Conservation (phyloP, 2,113 vertebrate genomes). For the Antechinus flavipes region DNA sequence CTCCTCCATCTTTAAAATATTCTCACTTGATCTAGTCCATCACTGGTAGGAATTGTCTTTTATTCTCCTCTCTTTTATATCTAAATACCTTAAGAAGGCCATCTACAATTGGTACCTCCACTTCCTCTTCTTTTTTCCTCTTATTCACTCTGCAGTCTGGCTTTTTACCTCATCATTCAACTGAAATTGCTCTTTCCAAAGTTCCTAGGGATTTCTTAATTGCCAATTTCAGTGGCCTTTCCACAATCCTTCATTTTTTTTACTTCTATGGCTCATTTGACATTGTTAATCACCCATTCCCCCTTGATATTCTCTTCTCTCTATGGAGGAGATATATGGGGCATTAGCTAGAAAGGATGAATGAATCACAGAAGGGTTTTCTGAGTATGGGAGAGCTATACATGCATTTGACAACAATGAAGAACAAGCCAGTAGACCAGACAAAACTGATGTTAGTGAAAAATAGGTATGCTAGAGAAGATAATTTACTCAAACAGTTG, state of each 20-base stretch:
- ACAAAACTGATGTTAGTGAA: neutral
- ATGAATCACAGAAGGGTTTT: neutral
- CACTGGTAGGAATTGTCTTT: neutral
- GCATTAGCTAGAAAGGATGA: neutral
- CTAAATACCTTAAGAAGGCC: neutral
- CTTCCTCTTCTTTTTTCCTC: neutral
- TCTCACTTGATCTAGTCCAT: neutral
- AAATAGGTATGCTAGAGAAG: neutral
- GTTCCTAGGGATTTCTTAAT: neutral
- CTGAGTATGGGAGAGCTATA: neutral
- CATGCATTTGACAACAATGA: neutral
- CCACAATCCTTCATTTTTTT: neutral
- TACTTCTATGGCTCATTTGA: neutral
- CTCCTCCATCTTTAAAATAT: neutral
- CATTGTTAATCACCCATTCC: neutral
- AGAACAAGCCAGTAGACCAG: neutral
- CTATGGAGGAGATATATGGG: neutral
- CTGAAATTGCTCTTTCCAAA: neutral
- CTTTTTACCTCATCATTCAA: neutral
- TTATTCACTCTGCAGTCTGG: neutral
- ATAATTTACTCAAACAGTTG: neutral
- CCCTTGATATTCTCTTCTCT: neutral
- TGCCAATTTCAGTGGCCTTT: neutral
- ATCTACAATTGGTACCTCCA: neutral
- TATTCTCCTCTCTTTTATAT: neutral